Base-by-base conservation (phyloP, 2,888 invertebrate genomes). In the Dicycla oo region DNA sequence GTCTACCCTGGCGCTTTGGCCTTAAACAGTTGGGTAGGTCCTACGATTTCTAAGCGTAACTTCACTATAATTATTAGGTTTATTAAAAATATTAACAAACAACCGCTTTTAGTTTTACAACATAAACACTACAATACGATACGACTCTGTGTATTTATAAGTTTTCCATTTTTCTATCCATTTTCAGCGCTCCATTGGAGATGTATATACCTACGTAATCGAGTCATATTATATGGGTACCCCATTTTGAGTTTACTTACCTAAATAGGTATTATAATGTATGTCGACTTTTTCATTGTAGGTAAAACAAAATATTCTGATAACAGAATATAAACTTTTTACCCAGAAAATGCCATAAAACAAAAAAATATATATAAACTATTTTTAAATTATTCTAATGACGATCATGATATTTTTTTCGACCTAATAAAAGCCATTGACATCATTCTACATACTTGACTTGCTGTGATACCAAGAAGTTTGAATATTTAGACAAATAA, bases 401-500 rank as follows among this genome's bases (percentile, higher is more conserved):
- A 8, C n/a, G 15, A 66, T 38, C 20, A 49, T 66, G 7, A 8
- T 45, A 61, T 34, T 62, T 51, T n/a, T 71, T 57, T 30, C n/a
- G 26, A 54, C 5, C 2, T 11, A 5, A 43, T n/a, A 67, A 18
- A 13, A 30, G 51, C 45, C 69, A 54, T 10, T 15, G 30, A 60
- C 40, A 40, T 40, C 13, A 38, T 30, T 40, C n/a, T 71, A 38
- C n/a, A n/a, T n/a, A n/a, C 13, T 47, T 47, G 38, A 47, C n/a
- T 40, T 57, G 10, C 38, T 7, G 47, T 73, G 34, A 43, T 43
- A 51, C 49, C 20, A 72, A 60, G 49, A 49, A 43, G 23, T 57
- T 40, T 47, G 30, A 70, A 57, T 49, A 57, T n/a, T n/a, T 49
- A 68, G 34, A 53, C 34, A 13, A 23, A 53, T 69, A 53, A 45